Conservation (phyloP, 2,113 vertebrate species). For the Miniopterus natalensis region DNA sequence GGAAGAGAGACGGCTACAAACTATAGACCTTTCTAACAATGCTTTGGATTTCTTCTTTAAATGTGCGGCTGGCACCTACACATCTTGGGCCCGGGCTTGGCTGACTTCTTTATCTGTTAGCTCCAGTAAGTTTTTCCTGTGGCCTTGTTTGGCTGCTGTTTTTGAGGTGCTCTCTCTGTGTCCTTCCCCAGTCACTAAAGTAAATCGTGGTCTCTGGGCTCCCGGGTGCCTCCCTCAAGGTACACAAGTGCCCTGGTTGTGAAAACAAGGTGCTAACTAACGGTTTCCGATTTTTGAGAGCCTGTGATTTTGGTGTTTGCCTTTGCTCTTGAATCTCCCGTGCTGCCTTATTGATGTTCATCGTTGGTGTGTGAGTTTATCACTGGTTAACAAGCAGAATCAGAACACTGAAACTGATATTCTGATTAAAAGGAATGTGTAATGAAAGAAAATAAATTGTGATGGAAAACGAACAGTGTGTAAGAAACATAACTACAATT, state of each 20-base stretch:
- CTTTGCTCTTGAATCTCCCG: constrained; percentile 48
- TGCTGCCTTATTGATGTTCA: constrained; percentile 76
- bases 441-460: constrained; percentile 92
- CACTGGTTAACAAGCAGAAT: constrained; percentile 84
- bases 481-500: constrained; percentile 87
- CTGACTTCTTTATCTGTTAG: constrained; percentile 31
- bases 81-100: neutral
- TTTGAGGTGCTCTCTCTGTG: neutral
- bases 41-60: constrained; percentile 38
- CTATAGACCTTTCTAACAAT: constrained; percentile 33
- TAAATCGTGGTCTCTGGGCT: neutral
- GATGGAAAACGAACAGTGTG: constrained; percentile 87
- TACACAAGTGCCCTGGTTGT: constrained; percentile 64
- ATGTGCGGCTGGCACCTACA: neutral
- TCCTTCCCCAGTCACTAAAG: neutral
- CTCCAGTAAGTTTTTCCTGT: constrained; percentile 6
- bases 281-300: constrained; percentile 66
- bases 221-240: constrained; percentile 6
- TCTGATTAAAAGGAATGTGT: constrained; percentile 94
- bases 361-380: constrained; percentile 85
- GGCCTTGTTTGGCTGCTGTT: neutral
- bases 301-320: constrained; percentile 73
- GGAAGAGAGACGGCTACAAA: constrained; percentile 18
- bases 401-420: constrained; percentile 88
- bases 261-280: constrained; percentile 72